Percentiles rank a stretch among this genome's conserved stretches.
Conservation (phyloP, 1,140 invertebrate species). For the Globodera rostochiensis region DNA sequence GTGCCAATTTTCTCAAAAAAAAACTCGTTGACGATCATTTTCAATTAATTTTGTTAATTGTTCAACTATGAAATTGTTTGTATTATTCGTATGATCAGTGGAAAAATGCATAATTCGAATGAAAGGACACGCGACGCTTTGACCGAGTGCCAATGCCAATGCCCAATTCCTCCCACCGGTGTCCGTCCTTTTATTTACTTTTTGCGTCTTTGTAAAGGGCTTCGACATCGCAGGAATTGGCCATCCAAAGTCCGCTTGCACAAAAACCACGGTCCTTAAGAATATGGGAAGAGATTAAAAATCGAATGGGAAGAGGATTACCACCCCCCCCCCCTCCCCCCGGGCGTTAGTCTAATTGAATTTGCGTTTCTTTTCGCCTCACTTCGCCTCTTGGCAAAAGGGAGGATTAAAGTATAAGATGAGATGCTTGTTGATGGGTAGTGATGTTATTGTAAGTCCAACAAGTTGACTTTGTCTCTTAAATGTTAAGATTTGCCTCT, state of each 20-base stretch:
- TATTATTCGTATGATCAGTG: too few relatives aligned
- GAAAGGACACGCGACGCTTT: background rate
- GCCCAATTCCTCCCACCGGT: background rate
- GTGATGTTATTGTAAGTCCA: background rate
- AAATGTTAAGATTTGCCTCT: background rate
- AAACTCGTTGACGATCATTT: too few relatives aligned
- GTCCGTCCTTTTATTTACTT: background rate
- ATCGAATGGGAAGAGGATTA: background rate
- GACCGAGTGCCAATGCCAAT: background rate
- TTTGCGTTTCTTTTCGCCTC: background rate
- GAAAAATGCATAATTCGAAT: background rate
- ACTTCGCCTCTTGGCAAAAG: background rate
- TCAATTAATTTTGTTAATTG: too few relatives aligned
- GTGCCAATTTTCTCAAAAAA: too few relatives aligned
- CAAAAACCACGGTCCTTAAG: background rate
- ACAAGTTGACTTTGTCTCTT: background rate
- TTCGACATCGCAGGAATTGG: constrained; percentile 9
- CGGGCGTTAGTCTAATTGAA: too few relatives aligned
- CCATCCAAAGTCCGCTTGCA: background rate
- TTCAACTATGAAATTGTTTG: too few relatives aligned
- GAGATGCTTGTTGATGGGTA: too few relatives aligned
- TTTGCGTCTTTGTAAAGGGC: background rate
- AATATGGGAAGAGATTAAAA: background rate
- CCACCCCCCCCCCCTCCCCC: background rate
- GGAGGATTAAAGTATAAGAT: too few relatives aligned